Evolutionary conservation across 2,888 invertebrate species (phyloP), one percentile per base, ranked within the genome.

Genomic region (Heliconius erato): DNA sequence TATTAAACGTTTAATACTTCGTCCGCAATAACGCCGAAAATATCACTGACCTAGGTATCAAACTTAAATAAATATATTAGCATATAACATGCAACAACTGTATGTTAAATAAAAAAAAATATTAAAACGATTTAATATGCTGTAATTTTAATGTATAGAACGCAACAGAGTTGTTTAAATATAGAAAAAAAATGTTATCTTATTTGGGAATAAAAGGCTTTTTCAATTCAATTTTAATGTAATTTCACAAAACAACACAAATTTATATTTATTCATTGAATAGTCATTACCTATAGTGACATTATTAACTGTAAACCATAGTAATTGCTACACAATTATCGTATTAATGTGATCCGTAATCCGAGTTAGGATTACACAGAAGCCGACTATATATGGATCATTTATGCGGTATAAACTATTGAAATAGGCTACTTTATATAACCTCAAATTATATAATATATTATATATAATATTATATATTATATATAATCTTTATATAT

Each of bases 331-430:
- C 5, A 63, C 65, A 63, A 74, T 80, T 74, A 74, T 32, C 40
- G 59, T 72, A 67, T 74, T 80, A 49, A 54, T 68, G 32, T 59
- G 63, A 67, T 74, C 74, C 74, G 16, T 81, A 77, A 71, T 69
- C 69, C 59, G 26, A 68, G 68, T 74, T 59, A 71, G 69, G 69
- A 81, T 71, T 71, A 77, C 44, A 40, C 35, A 80, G 67, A 32
- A 77, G 63, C 81, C 71, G 74, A 74, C 32, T 77, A 63, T 59
- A 71, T 71, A 65, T 71, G 28, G 71, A 77, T 63, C 19, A 68
- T 49, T 67, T 65, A 74, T 77, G 69, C 49, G 23, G 12, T 23
- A 28, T 71, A 68, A 68, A 74, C 74, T 76, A 74, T 69, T 77
- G 65, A 69, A 77, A 77, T 77, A 77, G 44, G 40, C 16, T 77